A percentile compares a stretch with the other conserved stretches of the same genome.
Evolutionary conservation across 2,113 vertebrate genomes (phyloP).

Genomic region (Hippocampus abdominalis): DNA sequence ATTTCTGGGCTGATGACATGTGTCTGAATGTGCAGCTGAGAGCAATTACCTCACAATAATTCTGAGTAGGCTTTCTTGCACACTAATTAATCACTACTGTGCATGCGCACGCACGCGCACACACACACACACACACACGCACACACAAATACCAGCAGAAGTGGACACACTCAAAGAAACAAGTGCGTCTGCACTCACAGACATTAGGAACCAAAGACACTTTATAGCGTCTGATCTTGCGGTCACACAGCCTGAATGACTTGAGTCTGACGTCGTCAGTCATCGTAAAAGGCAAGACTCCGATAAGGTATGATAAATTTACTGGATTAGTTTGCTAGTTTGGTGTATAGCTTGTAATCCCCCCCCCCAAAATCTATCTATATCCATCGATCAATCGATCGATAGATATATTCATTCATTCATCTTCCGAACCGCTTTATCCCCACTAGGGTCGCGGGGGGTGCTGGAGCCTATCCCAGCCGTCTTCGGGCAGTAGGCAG

Average conservation of each 20-base stretch:
- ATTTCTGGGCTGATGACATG: constrained; percentile 16
- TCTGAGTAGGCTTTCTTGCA: constrained; percentile 29
- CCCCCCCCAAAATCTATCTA: too few species aligned
- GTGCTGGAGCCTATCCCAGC: too few species aligned
- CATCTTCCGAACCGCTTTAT: too few species aligned
- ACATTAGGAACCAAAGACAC: not conserved
- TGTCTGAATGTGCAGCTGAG: constrained; percentile 51
- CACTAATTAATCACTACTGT: constrained; percentile 43
- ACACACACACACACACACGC: constrained; percentile 4
- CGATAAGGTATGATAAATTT: not conserved
- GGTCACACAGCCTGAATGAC: not conserved
- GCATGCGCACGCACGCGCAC: constrained; percentile 4
- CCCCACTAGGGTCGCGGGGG: too few species aligned
- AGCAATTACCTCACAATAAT: constrained; percentile 56
- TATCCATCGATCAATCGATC: too few species aligned
- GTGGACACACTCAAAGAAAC: constrained; percentile 3
- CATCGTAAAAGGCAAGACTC: not conserved
- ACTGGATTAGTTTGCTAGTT: not conserved
- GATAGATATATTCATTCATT: too few species aligned
- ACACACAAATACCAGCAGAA: not conserved
- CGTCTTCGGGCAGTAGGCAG: too few species aligned
- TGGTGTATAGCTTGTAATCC: not conserved
- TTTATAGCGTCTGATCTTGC: not conserved
- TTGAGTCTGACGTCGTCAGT: not conserved
- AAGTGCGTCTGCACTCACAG: not conserved